A percentile compares a stretch with the other conserved stretches of the same genome.
Conservation (phyloP, 2,888 invertebrate genomes). For the Ennomos quercinarius region DNA sequence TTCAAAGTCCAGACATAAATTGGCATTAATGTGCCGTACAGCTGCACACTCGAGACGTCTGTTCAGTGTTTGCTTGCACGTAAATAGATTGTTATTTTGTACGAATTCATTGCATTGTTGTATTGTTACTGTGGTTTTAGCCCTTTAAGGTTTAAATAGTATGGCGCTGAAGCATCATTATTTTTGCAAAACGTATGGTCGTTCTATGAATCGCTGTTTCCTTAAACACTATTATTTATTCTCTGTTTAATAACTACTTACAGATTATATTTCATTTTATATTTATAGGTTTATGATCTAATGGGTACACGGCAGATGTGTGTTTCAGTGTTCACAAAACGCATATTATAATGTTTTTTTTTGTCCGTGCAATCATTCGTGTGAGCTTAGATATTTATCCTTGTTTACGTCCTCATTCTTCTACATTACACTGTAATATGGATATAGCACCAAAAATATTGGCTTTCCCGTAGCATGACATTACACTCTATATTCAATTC, state of each 20-base stretch:
- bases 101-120: constrained; percentile 37
- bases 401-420: too few relatives aligned
- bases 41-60: constrained; percentile 43
- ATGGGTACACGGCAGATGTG: background rate
- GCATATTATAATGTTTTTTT: too few relatives aligned
- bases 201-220: constrained; percentile 42
- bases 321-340: too few relatives aligned
- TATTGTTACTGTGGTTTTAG: constrained; percentile 25
- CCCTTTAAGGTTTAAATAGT: constrained; percentile 48
- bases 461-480: too few relatives aligned
- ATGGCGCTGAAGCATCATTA: constrained; percentile 47
- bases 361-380: too few relatives aligned
- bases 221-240: constrained; percentile 7
- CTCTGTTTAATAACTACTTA: background rate
- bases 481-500: too few relatives aligned
- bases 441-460: too few relatives aligned
- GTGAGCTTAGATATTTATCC: too few relatives aligned
- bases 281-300: constrained; percentile 3
- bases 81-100: constrained; percentile 53
- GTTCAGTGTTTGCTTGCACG: constrained; percentile 45
- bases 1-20: constrained; percentile 31
- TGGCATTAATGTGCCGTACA: constrained; percentile 36
- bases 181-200: constrained; percentile 27
- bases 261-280: constrained; percentile 3
- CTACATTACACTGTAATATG: too few relatives aligned